Base-by-base conservation (phyloP, 2,888 invertebrate species). In the Coleophora flavipennella region DNA sequence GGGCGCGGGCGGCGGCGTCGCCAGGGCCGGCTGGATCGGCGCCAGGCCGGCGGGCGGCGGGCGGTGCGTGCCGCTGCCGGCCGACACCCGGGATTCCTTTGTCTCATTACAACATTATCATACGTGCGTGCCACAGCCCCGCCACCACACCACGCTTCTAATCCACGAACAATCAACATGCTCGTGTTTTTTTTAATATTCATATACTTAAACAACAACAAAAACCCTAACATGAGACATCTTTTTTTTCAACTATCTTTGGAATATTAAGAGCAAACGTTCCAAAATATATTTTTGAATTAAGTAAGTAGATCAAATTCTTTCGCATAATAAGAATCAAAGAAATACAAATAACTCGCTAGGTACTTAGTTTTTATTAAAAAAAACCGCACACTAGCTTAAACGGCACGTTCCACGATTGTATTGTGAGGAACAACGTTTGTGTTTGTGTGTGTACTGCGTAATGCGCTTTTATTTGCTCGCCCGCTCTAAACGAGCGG, bases 1-100 rank as follows among this genome's bases (percentile, higher is more conserved):
- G 67, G 67, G 67, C 58, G 67, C 69, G 68, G 73, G 73, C 78
- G 73, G 74, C 67, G 53, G 57, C 55, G 80, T 74, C 79, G 74
- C 78, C 78, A 78, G 77, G 79, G 80, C 77, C 80, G 80, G 69
- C 80, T 81, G 83, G 84, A 81, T 61, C 66, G 83, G 81, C 83
- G 83, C 84, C 83, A 83, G 83, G 80, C 80, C 64, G 83, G 84
- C 84, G 83, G 80, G 76, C 76, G 78, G 79, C 81, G 38, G 38
- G 78, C 81, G 41, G 78, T 79, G 20, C 20, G n/a, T n/a, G n/a
- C n/a, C n/a, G n/a, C n/a, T n/a, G n/a, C n/a, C n/a, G 64, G 75
- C 71, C 70, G 64, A 59, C 57, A 70, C 69, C 66, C 76, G 84
- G 84, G 83, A 83, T 84, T 83, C 83, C 84, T 84, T 84, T 84